These are phyloP conservation scores for Microctonus hyperodae DNA, from an alignment of 2,888 invertebrate genomes.

Conservation along the genomic window DNA sequence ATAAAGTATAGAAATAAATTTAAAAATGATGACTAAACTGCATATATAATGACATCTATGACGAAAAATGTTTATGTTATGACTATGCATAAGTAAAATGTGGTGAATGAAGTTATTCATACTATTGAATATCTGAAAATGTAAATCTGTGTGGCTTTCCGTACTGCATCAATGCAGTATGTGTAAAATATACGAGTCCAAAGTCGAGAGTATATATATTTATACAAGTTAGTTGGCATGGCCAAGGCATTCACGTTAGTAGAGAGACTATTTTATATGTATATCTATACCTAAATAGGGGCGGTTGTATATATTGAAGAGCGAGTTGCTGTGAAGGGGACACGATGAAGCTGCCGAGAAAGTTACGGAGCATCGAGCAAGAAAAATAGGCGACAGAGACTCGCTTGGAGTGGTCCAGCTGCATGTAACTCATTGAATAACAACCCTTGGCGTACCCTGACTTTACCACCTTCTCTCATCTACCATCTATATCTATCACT, in stretches of 20 bases:
- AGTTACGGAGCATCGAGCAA: constrained; percentile 30
- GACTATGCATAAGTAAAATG: constrained; percentile 12
- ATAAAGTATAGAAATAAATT: constrained; percentile 4
- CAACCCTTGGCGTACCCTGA: constrained; percentile 29
- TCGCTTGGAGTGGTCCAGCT: constrained; percentile 30
- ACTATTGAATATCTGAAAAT: constrained; percentile 39
- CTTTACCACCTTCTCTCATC: constrained; percentile 8
- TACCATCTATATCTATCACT: constrained; percentile 12
- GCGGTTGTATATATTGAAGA: too few relatives aligned
- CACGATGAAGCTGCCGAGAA: constrained; percentile 18
- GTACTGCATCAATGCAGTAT: background rate
- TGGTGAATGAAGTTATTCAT: constrained; percentile 27
- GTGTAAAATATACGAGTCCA: background rate
- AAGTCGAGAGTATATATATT: background rate
- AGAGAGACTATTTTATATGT: background rate
- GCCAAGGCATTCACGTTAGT: background rate
- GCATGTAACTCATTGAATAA: constrained; percentile 39
- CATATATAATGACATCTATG: background rate
- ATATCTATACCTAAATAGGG: too few relatives aligned
- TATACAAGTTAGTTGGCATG: constrained; percentile 12
- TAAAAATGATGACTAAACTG: background rate
- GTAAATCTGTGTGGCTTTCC: constrained; percentile 27
- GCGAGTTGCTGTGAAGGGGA: background rate
- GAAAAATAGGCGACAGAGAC: constrained; percentile 25
- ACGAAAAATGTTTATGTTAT: constrained; percentile 1